Base-by-base conservation (phyloP, 2,113 vertebrate species). In the Leucoraja erinaceus region DNA sequence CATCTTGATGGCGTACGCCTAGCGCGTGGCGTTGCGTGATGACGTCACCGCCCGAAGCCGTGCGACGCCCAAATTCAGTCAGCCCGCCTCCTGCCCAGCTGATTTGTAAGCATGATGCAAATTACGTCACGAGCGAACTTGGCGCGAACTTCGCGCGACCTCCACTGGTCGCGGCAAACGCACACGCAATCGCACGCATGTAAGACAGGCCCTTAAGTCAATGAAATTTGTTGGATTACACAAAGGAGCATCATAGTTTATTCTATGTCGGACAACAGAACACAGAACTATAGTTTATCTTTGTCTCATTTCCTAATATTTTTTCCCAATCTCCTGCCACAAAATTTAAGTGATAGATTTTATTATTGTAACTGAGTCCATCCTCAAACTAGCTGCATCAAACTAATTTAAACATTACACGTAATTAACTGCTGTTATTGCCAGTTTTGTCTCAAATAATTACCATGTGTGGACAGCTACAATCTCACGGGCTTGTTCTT, bases 371-470 rank as follows among this genome's bases (percentile, higher is more conserved):
- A 38, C 8, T 70, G 20, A 70, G 20, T 68, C 8, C 31, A 70
- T 90, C 88, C 31, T 81, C 33, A 90, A 90, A 91, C 66, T 72
- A 54, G 8, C 68, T 72, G 66, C 5, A 74, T 54, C 90, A 91
- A 91, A 74, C 18, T 25, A 72, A 91, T 91, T 91, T 91, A 74
- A 91, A 91, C 68, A 91, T 38, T 54, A 72, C 38, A 54, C 54
- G 63, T 91, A 91, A 91, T 91, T 91, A 91, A 74, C 88, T 91
- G 18, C 66, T 47, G 88, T 70, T 68, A 91, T 91, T 91, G 70
- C 88, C 66, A 72, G 33, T 68, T 91, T 72, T 70, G 88, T 91
- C 88, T 91, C 88, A 70, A 91, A 68, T 91, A 91, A 91, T 72
- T 91, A 28, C 88, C 47, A 70, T 72, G 31, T 91, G 88, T 4